Base-by-base conservation (phyloP, 2,888 invertebrate species). In the Reticulitermes lucifugus region DNA sequence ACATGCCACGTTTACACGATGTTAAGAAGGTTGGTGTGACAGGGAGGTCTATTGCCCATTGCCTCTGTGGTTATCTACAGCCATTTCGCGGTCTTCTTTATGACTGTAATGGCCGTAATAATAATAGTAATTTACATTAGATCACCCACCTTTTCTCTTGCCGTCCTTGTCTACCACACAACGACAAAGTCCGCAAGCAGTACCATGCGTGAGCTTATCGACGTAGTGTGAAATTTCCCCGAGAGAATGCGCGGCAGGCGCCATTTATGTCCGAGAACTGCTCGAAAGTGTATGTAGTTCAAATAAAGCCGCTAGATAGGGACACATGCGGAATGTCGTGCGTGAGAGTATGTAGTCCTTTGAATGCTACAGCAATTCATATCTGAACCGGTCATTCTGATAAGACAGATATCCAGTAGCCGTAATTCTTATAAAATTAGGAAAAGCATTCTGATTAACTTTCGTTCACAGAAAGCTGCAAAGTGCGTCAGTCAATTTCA, bases 61-160 rank as follows among this genome's bases (percentile, higher is more conserved):
- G 70, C 51, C 65, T 41, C 75, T 80, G 83, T 75, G 77, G 86
- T 83, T 84, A 79, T 86, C 85, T 83, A 29, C 60, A 80, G 70
- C 86, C 60, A 83, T 84, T 83, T 83, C 73, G 71, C 83, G 81
- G 80, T 81, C 43, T 35, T 65, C 81, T 70, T 81, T 65, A 46
- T 65, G 41, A 81, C 73, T 81, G 35, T 86, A 86, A 86, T 85
- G 86, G 83, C 35, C 29, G 86, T 86, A 86, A 86, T 86, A 83
- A 86, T 73, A 81, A 86, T 77, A 83, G 85, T 86, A 85, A 86
- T 85, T 83, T 85, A 84, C 86, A 85, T 86, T 79, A 70, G 2
- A 35, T 84, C 82, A n/a, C 86, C 84, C 59, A 59, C 59, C 25
- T 25, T 5, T 25, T 12, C n/a, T 65, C 25, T 60, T 73, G 12